Evolutionary conservation across 64 coral and sea anemone species (phyloP), one percentile per base, ranked within the genome.

Genomic region (Stylophora pistillata): DNA sequence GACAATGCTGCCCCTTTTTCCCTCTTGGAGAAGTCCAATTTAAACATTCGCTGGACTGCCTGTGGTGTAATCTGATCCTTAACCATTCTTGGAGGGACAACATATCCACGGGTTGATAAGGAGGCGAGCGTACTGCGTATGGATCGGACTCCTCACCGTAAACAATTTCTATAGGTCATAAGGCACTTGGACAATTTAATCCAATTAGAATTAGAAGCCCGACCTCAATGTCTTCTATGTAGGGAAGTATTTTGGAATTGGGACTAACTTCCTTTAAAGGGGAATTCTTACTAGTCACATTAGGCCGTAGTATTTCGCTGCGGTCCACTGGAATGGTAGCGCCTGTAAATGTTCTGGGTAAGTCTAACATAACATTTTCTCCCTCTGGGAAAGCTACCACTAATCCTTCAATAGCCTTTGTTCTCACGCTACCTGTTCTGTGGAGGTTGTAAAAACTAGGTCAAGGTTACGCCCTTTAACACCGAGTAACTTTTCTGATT

Each of bases 161-260:
- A 64, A 95, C 72, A 53, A 92, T 58, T 15, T 95, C 90, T 89
- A 73, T 62, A 71, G 85, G 90, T 14, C 86, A 74, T 5, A 96
- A 58, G 13, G 53, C 68, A 37, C 73, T 92, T 58, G 90, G 90
- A 56, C 87, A 96, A n/a, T 96, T 96, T 11, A 89, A 55, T 11
- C 94, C 94, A n/a, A n/a, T n/a, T n/a, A n/a, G n/a, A 54, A 91
- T 86, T 15, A 95, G 94, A 14, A 95, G 32, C n/a, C 73, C 94
- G 6, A 95, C 87, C 54, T 95, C 72, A 1, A 86, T 69, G 25
- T 92, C 89, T 56, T 91, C 75, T 80, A 92, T 89, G 30, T 92
- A 92, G 13, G 78, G 78, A 1, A 78, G 56, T 53, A 87, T 80
- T 13, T 73, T 32, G 5, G 77, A 69, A n/a, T n/a, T n/a, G n/a